Conservation (phyloP, 1,140 invertebrate species). For the Orius insidiosus region DNA sequence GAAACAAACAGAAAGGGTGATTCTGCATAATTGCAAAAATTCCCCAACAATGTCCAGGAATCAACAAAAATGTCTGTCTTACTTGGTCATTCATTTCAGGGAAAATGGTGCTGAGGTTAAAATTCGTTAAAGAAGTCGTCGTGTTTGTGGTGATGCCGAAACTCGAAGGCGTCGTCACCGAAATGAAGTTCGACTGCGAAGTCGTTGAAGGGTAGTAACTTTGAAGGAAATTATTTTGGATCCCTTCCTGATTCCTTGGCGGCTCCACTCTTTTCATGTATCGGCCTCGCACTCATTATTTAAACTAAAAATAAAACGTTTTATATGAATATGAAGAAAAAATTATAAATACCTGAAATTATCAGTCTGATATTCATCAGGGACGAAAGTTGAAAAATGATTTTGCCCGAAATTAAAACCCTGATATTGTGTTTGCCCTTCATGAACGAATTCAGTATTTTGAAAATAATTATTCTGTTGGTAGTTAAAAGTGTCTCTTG, state of each 20-base stretch:
- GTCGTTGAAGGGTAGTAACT: background rate
- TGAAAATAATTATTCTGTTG: constrained; percentile 13
- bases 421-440: background rate
- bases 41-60: too few relatives aligned
- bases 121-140: constrained; percentile 39
- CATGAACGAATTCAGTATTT: constrained; percentile 5
- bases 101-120: constrained; percentile 48
- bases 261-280: too few relatives aligned
- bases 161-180: background rate
- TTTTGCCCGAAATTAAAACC: constrained; percentile 9
- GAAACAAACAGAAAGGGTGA: too few relatives aligned
- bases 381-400: constrained; percentile 5
- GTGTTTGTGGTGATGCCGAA: constrained; percentile 9
- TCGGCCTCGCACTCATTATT: constrained; percentile 1
- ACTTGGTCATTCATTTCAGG: constrained; percentile 51
- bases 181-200: background rate
- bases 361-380: constrained; percentile 7
- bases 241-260: too few relatives aligned
- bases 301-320: background rate
- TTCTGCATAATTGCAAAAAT: too few relatives aligned
- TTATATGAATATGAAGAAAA: too few relatives aligned
- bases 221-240: too few relatives aligned
- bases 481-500: constrained; percentile 26
- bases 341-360: background rate
- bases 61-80: constrained; percentile 11